These are phyloP conservation scores for Dolichoris vasculosae DNA, from an alignment of 1,140 invertebrate genomes.

Conservation along the genomic window DNA sequence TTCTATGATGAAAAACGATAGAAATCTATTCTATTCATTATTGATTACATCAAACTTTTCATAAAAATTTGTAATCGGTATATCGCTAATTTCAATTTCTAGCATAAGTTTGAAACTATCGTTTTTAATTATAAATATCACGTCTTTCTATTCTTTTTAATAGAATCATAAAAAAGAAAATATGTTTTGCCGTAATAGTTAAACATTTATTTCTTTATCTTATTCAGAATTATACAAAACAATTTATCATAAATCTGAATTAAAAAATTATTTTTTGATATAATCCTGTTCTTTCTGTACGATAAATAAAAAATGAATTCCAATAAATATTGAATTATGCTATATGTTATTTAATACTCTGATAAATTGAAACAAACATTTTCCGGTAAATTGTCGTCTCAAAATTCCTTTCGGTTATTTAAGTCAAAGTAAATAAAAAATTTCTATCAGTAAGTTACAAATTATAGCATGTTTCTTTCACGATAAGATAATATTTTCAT, in stretches of 20 bases:
- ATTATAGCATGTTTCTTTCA: slow-evolving; percentile 9
- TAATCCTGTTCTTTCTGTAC: background rate
- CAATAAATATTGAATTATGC: background rate
- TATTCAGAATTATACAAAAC: background rate
- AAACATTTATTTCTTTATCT: no score
- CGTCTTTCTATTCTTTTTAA: no score
- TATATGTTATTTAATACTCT: background rate
- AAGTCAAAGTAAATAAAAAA: background rate
- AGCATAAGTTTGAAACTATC: no score
- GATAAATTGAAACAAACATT: background rate
- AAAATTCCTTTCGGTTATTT: background rate
- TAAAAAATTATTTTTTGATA: background rate
- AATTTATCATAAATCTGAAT: background rate
- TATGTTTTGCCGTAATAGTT: no score
- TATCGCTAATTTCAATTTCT: no score
- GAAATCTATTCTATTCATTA: no score
- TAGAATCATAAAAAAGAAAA: no score
- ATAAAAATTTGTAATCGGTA: no score
- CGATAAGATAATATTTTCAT: slow-evolving; percentile 35
- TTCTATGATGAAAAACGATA: background rate
- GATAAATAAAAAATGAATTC: background rate
- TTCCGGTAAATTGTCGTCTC: background rate
- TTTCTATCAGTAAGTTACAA: slow-evolving; percentile 3
- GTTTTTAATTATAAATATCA: no score
- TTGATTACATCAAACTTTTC: no score